Evolutionary conservation across 2,888 invertebrate genomes (phyloP).

Genomic region (Troides aeacus): DNA sequence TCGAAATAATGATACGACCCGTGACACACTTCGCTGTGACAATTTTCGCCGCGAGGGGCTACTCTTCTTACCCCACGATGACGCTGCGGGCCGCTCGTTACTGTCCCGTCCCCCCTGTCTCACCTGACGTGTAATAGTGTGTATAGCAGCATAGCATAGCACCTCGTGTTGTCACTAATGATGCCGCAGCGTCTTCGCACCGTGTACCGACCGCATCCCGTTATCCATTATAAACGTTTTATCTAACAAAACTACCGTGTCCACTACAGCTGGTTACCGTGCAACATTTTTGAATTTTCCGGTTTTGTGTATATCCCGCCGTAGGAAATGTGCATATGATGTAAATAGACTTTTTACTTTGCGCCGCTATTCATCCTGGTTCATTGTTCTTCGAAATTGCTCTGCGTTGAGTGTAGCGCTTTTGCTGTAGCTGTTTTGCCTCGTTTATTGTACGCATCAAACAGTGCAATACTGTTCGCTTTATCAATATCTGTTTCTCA

Average conservation of each 20-base stretch:
- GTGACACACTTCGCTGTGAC: slow-evolving; percentile 73
- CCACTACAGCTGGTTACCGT: slow-evolving; percentile 36
- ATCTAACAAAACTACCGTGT: slow-evolving; percentile 22
- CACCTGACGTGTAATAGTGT: slow-evolving; percentile 46
- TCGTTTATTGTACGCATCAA: slow-evolving; percentile 53
- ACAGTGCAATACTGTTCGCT: slow-evolving; percentile 37
- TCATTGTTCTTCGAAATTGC: slow-evolving; percentile 77
- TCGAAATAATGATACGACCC: slow-evolving; percentile 64
- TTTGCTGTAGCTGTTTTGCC: slow-evolving; percentile 58
- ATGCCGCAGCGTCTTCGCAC: slow-evolving; percentile 47
- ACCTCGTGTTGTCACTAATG: slow-evolving; percentile 68
- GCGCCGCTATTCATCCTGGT: slow-evolving; percentile 68
- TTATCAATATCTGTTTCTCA: slow-evolving; percentile 37
- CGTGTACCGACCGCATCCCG: slow-evolving; percentile 30
- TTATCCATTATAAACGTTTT: slow-evolving; percentile 22
- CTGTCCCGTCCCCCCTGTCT: slow-evolving; percentile 70
- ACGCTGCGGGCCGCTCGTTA: slow-evolving; percentile 73
- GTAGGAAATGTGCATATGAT: slow-evolving; percentile 67
- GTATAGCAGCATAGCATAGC: slow-evolving; percentile 27
- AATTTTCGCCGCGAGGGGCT: slow-evolving; percentile 70
- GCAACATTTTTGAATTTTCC: slow-evolving; percentile 46
- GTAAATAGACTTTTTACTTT: slow-evolving; percentile 74
- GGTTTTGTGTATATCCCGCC: slow-evolving; percentile 49
- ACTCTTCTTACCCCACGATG: slow-evolving; percentile 66
- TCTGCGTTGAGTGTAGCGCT: slow-evolving; percentile 67